Conservation (phyloP, 2,797 vertebrate species). For the Benthosema pterotum region DNA sequence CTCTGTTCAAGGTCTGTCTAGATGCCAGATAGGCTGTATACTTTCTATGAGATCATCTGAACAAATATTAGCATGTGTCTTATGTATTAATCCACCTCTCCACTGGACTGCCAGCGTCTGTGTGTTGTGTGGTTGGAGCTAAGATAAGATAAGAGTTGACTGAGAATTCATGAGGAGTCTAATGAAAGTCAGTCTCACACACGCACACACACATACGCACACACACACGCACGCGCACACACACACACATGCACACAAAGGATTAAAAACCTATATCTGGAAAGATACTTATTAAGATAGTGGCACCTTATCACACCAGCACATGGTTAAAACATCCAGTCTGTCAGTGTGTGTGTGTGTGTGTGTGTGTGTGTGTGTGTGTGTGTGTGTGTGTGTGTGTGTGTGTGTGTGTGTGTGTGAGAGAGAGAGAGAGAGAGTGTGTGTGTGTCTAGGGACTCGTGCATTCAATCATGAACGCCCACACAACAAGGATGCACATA, state of each 20-base stretch:
- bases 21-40: conserved; percentile 24
- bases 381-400: no score
- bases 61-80: conserved; percentile 43
- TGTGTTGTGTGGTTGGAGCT: conserved; percentile 4
- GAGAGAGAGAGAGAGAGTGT: no score
- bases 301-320: conserved; percentile 59
- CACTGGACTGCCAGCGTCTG: conserved; percentile 2
- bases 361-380: not conserved
- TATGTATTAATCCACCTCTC: conserved; percentile 8
- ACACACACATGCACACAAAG: conserved; percentile 26
- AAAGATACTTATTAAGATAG: conserved; percentile 72
- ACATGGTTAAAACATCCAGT: conserved; percentile 43
- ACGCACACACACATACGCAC: not conserved
- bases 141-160: conserved; percentile 23
- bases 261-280: conserved; percentile 47
- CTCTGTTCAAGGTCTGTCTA: conserved; percentile 10
- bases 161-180: conserved; percentile 42
- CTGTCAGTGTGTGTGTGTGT: no score
- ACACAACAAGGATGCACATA: no score
- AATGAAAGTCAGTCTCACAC: conserved; percentile 42
- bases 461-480: no score
- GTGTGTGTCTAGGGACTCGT: no score
- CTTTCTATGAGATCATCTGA: conserved; percentile 16
- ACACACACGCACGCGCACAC: not conserved
- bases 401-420: no score